Percentiles rank a stretch among this genome's conserved stretches.
These are phyloP conservation scores for Epicampocera succincta DNA, from an alignment of 2,888 invertebrate genomes.

Conservation along the genomic window DNA sequence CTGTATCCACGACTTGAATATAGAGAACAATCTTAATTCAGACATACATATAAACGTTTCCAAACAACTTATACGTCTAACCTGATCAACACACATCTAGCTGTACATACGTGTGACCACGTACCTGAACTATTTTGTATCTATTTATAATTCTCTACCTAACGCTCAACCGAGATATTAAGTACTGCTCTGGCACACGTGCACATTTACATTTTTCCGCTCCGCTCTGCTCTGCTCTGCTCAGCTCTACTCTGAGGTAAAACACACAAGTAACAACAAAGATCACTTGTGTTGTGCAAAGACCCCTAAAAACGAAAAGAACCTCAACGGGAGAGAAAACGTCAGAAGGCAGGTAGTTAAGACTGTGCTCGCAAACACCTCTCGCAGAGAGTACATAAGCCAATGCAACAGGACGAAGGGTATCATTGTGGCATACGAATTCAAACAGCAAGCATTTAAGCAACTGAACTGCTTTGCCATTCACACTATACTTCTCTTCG, in stretches of 20 bases:
- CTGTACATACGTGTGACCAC: not conserved
- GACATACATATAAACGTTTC: too few species aligned
- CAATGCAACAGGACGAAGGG: slow-evolving; percentile 81
- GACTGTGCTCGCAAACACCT: slow-evolving; percentile 49
- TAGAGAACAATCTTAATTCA: too few species aligned
- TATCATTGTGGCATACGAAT: slow-evolving; percentile 84
- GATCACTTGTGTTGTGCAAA: slow-evolving; percentile 54
- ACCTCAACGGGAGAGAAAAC: slow-evolving; percentile 54
- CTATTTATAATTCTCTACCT: slow-evolving; percentile 50
- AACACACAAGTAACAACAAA: slow-evolving; percentile 29
- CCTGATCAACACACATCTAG: slow-evolving; percentile 25
- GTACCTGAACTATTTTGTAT: slow-evolving; percentile 16
- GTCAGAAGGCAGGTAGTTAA: slow-evolving; percentile 62
- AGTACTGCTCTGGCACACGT: slow-evolving; percentile 19
- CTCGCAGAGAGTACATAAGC: slow-evolving; percentile 77
- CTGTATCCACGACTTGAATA: not conserved
- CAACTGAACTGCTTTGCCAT: slow-evolving; percentile 34
- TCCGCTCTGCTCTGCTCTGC: slow-evolving; percentile 5
- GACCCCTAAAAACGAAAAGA: slow-evolving; percentile 62
- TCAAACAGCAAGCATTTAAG: slow-evolving; percentile 79
- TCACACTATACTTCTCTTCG: slow-evolving; percentile 58
- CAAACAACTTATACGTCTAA: slow-evolving; percentile 18
- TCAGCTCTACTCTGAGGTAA: slow-evolving; percentile 4
- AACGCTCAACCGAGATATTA: not conserved
- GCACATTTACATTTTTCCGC: not conserved